Evolutionary conservation across 2,113 vertebrate genomes (phyloP).

Genomic region (Cervus canadensis): DNA sequence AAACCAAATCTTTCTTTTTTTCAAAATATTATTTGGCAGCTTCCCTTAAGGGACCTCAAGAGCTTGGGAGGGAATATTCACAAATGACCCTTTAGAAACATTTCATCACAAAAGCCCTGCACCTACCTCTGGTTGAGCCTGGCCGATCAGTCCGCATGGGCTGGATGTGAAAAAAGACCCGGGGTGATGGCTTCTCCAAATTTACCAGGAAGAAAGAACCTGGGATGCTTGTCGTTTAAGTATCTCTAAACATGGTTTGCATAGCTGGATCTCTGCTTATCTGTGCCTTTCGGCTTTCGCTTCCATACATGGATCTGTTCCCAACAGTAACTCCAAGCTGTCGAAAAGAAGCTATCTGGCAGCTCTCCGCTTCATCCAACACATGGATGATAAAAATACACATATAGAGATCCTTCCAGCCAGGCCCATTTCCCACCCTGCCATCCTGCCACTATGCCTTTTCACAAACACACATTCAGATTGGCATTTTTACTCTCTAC

Average conservation of each 20-base stretch:
- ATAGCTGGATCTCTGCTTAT: conserved; percentile 92
- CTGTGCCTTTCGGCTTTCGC: conserved; percentile 87
- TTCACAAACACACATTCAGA: conserved; percentile 45
- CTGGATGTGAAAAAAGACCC: conserved; percentile 75
- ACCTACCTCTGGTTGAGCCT: conserved; percentile 83
- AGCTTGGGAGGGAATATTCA: neutral
- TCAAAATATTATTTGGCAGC: neutral
- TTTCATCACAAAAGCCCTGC: conserved; percentile 45
- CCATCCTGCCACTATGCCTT: conserved; percentile 47
- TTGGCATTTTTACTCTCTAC: conserved; percentile 10
- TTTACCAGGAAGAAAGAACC: conserved; percentile 90
- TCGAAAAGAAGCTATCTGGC: conserved; percentile 89
- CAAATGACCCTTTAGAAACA: neutral
- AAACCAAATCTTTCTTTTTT: neutral
- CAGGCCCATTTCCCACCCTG: conserved; percentile 39
- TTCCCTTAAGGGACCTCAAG: neutral
- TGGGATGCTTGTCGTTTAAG: conserved; percentile 85
- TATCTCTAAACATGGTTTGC: conserved; percentile 93
- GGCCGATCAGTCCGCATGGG: conserved; percentile 71
- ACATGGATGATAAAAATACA: conserved; percentile 83
- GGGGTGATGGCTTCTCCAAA: conserved; percentile 83
- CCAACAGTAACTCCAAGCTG: conserved; percentile 87
- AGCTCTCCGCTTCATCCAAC: conserved; percentile 85
- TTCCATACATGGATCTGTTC: conserved; percentile 97
- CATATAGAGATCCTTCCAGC: conserved; percentile 66